Evolutionary conservation across 2,888 invertebrate genomes (phyloP), one percentile per base, ranked within the genome.

Genomic region (Rhimphoctona megacephalus): DNA sequence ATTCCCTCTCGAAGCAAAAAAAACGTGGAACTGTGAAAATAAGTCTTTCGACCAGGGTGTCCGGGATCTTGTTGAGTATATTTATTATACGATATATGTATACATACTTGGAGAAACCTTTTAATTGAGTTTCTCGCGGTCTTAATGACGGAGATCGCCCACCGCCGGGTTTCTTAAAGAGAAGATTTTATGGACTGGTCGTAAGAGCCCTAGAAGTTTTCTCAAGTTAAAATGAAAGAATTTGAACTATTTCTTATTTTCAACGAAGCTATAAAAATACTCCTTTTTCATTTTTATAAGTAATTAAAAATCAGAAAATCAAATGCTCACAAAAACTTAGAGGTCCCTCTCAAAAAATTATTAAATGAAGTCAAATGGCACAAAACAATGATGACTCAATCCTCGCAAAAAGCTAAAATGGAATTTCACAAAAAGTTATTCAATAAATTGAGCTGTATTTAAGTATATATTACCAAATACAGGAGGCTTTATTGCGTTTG

Each of bases 101-200:
- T 61, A 61, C 61, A 6, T 14, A 14, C 57, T 25, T 3, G 61
- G 46, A 66, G 74, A 66, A 83, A 86, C 74, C 73, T 89, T 89
- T 89, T 89, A 89, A 89, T 89, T 89, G 87, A 86, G 86, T 89
- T 88, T 87, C 87, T 87, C 88, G 82, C 73, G 77, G 86, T 84
- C 85, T 87, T 87, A 88, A 85, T 76, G 83, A 87, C 52, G 67
- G 46, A 33, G 43, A 52, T 66, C 64, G 30, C 49, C 17, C 30
- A 25, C n/a, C 57, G 22, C 4, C 14, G 43, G 39, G 19, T 81
- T 67, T 61, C 69, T 82, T 17, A 79, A 83, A 43, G 39, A 36
- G n/a, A 52, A 64, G 64, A 54, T 78, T 78, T 78, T 78, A 78
- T 54, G 54, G 78, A 69, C 69, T 54, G 39, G 39, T 49, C 64